These are phyloP conservation scores for Grammatotria lemairii DNA, from an alignment of 2,113 vertebrate genomes.

Conservation along the genomic window DNA sequence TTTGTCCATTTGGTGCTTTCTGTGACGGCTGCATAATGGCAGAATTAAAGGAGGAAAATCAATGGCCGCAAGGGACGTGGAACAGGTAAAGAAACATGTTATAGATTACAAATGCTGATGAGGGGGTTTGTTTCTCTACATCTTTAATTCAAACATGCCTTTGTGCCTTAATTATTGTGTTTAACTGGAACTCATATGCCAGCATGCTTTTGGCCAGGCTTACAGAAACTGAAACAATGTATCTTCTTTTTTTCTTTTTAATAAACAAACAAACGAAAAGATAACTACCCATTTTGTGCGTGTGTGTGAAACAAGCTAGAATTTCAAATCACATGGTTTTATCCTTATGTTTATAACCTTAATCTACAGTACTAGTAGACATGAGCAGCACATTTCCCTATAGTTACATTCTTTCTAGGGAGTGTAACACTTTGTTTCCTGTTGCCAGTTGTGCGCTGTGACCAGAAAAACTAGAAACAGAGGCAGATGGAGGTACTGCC, in stretches of 20 bases:
- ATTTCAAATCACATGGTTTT: not conserved
- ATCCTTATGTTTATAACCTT: not conserved
- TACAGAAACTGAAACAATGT: not conserved
- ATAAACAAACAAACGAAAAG: not conserved
- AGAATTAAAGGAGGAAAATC: constrained; percentile 30
- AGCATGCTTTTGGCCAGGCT: not conserved
- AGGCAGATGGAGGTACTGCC: not conserved
- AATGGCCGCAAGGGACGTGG: constrained; percentile 42
- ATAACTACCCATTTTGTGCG: not conserved
- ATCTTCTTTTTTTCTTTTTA: not conserved
- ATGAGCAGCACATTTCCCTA: not conserved
- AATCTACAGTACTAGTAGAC: not conserved
- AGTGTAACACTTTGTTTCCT: not conserved
- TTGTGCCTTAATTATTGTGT: constrained; percentile 51
- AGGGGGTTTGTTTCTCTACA: constrained; percentile 16
- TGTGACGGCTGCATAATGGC: constrained; percentile 42
- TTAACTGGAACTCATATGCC: not conserved
- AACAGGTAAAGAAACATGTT: constrained; percentile 44
- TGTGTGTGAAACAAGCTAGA: not conserved
- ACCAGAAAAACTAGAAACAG: not conserved
- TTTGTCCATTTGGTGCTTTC: not conserved
- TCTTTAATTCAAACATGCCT: constrained; percentile 53
- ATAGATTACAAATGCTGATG: constrained; percentile 57
- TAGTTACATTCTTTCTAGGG: not conserved
- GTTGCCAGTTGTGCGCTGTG: not conserved